These are phyloP conservation scores for Aphaenogaster ashmeadi DNA, from an alignment of 1,140 invertebrate genomes.

Conservation along the genomic window DNA sequence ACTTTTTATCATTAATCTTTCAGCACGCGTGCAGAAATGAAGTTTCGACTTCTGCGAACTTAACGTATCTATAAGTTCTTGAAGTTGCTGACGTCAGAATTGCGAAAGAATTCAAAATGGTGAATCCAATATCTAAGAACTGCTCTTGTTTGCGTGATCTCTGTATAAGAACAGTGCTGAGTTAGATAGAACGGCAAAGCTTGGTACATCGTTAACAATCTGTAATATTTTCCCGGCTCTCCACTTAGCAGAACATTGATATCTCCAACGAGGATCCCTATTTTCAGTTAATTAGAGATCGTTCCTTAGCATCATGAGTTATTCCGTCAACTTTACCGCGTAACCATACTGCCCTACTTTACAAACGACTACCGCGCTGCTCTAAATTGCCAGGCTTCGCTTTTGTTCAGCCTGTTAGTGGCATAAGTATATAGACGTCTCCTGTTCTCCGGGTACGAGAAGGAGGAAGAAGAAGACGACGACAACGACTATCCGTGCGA, in stretches of 20 bases:
- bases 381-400: constrained; percentile 32
- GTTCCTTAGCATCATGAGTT: not conserved
- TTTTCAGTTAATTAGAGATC: constrained; percentile 47
- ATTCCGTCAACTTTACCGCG: constrained; percentile 5
- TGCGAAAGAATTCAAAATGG: constrained; percentile 25
- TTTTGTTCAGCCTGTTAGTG: constrained; percentile 52
- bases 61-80: not conserved
- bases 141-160: constrained; percentile 28
- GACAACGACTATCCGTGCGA: constrained; percentile 55
- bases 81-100: constrained; percentile 39
- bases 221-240: constrained; percentile 11
- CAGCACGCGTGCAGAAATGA: constrained; percentile 10
- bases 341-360: constrained; percentile 34
- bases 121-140: not conserved
- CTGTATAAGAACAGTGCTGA: constrained; percentile 12
- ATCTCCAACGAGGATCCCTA: not conserved
- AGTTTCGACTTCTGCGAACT: constrained; percentile 31
- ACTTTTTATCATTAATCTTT: constrained; percentile 41
- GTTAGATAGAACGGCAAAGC: constrained; percentile 2
- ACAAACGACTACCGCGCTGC: not conserved
- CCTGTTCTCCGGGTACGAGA: not conserved
- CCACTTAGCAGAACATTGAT: not conserved
- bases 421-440: constrained; percentile 32
- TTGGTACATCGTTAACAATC: constrained; percentile 22
- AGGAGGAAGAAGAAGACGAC: not conserved